These are phyloP conservation scores for Sinocyclocheilus maitianheensis DNA, from an alignment of 2,113 vertebrate species.

Conservation along the genomic window DNA sequence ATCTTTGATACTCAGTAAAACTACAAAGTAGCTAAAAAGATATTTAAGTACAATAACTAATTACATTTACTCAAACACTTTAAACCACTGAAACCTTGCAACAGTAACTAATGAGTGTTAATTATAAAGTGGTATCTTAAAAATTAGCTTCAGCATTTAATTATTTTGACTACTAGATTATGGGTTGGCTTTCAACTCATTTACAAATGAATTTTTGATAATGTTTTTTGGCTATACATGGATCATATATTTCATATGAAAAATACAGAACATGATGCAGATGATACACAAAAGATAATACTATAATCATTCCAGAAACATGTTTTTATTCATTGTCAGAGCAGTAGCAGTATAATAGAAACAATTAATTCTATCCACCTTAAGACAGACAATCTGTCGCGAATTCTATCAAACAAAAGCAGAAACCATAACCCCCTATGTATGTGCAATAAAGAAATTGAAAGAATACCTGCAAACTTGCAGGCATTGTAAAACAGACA, in stretches of 20 bases:
- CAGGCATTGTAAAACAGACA: constrained; percentile 46
- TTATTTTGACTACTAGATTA: neutral
- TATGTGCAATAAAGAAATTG: constrained; percentile 35
- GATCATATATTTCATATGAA: neutral
- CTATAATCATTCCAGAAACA: constrained; percentile 26
- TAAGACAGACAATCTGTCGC: constrained; percentile 21
- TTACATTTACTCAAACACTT: too few species aligned
- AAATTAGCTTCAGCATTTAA: neutral
- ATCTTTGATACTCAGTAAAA: too few species aligned
- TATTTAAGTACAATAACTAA: too few species aligned
- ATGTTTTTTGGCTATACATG: neutral
- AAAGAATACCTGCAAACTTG: constrained; percentile 36
- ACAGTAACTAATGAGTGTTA: neutral
- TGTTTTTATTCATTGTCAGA: constrained; percentile 45
- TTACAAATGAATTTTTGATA: neutral
- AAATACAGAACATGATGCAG: neutral
- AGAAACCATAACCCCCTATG: constrained; percentile 33
- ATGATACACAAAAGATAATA: neutral
- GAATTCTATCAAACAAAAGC: constrained; percentile 29
- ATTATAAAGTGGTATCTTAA: neutral
- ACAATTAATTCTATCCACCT: constrained; percentile 31
- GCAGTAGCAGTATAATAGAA: constrained; percentile 46
- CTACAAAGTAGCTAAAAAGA: too few species aligned
- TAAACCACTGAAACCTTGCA: neutral
- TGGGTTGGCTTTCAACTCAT: neutral